Percentiles rank a stretch among this genome's conserved stretches.
Evolutionary conservation across 1,140 invertebrate genomes (phyloP).

Genomic region (Drosophila melanogaster): Release_6_plus_ISO1_MT NT_033777.3:29468501-29469000

Average conservation of each 20-base stretch:
- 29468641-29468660: constrained; percentile 58
- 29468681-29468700: constrained; percentile 43
- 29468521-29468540: constrained; percentile 29
- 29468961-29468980: constrained; percentile 2
- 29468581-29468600: constrained; percentile 70
- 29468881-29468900: constrained; percentile 58
- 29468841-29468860: constrained; percentile 59
- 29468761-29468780: constrained; percentile 57
- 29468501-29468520: constrained; percentile 33
- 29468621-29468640: constrained; percentile 70
- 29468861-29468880: constrained; percentile 76
- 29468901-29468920: constrained; percentile 26
- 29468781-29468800: constrained; percentile 79
- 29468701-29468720: constrained; percentile 49
- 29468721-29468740: constrained; percentile 74
- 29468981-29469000: constrained; percentile 33
- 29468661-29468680: no score
- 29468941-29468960: constrained; percentile 22
- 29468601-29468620: constrained; percentile 20
- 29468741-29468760: constrained; percentile 29
- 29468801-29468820: constrained; percentile 77
- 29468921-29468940: constrained; percentile 53
- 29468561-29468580: constrained; percentile 62
- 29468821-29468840: constrained; percentile 72
- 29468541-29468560: constrained; percentile 6